Evolutionary conservation across 2,797 vertebrate species (phyloP).

Genomic region (Microctenopoma stevenorrisi): DNA sequence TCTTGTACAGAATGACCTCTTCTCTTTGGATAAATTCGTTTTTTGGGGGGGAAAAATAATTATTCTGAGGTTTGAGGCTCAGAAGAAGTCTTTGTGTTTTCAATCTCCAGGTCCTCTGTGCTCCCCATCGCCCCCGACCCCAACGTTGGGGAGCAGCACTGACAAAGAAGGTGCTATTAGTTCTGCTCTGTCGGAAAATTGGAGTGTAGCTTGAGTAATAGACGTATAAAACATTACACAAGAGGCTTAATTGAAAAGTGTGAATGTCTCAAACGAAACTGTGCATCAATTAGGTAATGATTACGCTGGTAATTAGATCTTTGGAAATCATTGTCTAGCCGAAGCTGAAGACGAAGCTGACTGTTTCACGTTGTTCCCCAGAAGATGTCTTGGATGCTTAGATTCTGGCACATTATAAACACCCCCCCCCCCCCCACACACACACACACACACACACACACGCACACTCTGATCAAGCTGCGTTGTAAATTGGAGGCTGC

Average conservation of each 20-base stretch:
- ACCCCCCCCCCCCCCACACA: background rate
- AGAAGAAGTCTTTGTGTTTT: conserved; percentile 33
- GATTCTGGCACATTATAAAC: conserved; percentile 25
- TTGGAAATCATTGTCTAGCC: conserved; percentile 17
- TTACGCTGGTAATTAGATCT: conserved; percentile 32
- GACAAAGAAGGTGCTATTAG: conserved; percentile 39
- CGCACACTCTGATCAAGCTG: background rate
- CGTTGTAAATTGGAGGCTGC: too few relatives aligned
- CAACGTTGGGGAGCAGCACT: conserved; percentile 22
- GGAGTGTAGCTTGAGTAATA: conserved; percentile 2
- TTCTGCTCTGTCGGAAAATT: conserved; percentile 38
- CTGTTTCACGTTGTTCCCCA: conserved; percentile 15
- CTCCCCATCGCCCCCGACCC: too few relatives aligned
- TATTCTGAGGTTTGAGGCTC: conserved; percentile 48
- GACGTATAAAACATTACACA: background rate
- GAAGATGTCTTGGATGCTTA: conserved; percentile 1
- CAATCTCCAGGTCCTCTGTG: background rate
- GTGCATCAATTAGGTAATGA: conserved; percentile 24
- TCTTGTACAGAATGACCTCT: conserved; percentile 39
- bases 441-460: background rate
- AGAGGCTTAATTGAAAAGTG: conserved; percentile 11
- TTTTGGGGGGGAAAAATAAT: conserved; percentile 56
- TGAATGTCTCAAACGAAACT: conserved; percentile 21
- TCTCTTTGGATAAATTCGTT: conserved; percentile 26
- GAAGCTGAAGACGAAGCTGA: conserved; percentile 2